phyloP scores from a whole-genome alignment of 2,888 invertebrate species.

The Cantharis rustica region DNA sequence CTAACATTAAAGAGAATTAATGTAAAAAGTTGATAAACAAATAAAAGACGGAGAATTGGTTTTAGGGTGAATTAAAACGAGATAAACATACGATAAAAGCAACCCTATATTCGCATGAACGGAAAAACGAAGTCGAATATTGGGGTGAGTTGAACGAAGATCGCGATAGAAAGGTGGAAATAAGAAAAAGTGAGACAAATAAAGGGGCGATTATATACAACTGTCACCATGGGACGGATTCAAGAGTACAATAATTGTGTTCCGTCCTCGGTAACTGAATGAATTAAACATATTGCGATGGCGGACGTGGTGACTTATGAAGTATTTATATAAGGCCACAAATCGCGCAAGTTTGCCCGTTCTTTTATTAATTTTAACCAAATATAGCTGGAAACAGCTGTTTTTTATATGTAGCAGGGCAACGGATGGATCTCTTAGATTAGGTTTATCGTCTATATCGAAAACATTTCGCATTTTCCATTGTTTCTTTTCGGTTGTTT shows the following conservation, averaged over 20 bases:
- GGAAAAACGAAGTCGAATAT: constrained; percentile 9
- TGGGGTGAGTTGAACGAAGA: neutral
- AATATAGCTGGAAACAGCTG: constrained; percentile 41
- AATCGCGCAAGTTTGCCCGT: constrained; percentile 35
- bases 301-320: constrained; percentile 34
- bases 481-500: constrained; percentile 4
- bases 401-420: constrained; percentile 37
- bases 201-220: constrained; percentile 62
- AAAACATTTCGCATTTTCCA: constrained; percentile 13
- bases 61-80: neutral
- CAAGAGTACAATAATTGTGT: constrained; percentile 58
- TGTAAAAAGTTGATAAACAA: constrained; percentile 1
- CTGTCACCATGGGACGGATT: constrained; percentile 64
- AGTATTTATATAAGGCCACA: constrained; percentile 40
- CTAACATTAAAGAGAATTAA: neutral
- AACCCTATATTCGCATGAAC: neutral
- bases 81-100: constrained; percentile 3
- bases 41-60: neutral
- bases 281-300: constrained; percentile 51
- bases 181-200: constrained; percentile 3
- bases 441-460: constrained; percentile 32
- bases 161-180: neutral
- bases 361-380: constrained; percentile 44
- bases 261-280: constrained; percentile 45
- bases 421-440: constrained; percentile 28